A percentile compares a stretch with the other conserved stretches of the same genome.
These are phyloP conservation scores for Drosophila mimica DNA, from an alignment of 2,888 invertebrate species.

Conservation along the genomic window DNA sequence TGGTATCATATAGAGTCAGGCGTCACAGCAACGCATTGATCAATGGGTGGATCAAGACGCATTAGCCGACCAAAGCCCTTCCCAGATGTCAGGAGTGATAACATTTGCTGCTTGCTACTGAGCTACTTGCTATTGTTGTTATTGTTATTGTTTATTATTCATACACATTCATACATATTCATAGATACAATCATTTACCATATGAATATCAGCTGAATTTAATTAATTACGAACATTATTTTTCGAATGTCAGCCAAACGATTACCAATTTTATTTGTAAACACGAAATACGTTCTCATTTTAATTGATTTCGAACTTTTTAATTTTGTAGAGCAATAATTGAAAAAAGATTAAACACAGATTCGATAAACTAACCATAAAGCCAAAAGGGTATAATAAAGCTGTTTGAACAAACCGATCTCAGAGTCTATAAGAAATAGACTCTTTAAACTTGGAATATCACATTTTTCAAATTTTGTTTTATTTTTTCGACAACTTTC, in stretches of 20 bases:
- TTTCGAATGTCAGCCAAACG: neutral
- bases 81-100: slow-evolving; percentile 20
- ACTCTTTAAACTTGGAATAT: neutral
- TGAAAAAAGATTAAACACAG: neutral
- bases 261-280: neutral
- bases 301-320: neutral
- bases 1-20: slow-evolving; percentile 9
- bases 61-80: slow-evolving; percentile 48
- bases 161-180: neutral
- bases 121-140: neutral
- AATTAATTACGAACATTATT: neutral
- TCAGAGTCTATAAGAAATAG: neutral
- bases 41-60: slow-evolving; percentile 56
- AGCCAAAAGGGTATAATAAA: neutral
- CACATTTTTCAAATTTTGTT: neutral
- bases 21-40: slow-evolving; percentile 51
- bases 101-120: neutral
- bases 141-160: neutral
- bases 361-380: neutral
- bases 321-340: neutral
- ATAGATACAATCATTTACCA: neutral
- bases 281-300: neutral
- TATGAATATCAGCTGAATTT: neutral
- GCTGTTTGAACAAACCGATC: no score
- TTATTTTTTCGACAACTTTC: neutral